A percentile compares a stretch with the other conserved stretches of the same genome.
Conservation (phyloP, 2,888 invertebrate species). For the Amphimallon solstitiale region DNA sequence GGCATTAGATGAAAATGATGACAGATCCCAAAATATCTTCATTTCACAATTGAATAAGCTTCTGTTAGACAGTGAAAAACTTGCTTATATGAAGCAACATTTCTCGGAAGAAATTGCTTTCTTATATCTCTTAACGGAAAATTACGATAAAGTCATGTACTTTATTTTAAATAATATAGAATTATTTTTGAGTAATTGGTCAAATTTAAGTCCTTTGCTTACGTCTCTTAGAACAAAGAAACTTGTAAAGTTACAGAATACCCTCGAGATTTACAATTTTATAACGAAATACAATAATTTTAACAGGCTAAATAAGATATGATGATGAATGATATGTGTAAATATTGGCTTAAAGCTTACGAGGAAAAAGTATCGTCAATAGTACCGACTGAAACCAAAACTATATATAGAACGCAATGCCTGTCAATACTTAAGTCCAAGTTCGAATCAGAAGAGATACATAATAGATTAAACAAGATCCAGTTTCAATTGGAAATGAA, state of each 20-base stretch:
- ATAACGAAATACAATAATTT: conserved; percentile 45
- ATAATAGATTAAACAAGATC: background rate
- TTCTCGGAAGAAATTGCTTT: conserved; percentile 71
- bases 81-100: conserved; percentile 63
- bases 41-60: conserved; percentile 52
- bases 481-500: conserved; percentile 59
- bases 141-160: conserved; percentile 64
- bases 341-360: conserved; percentile 61
- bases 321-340: conserved; percentile 51
- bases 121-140: conserved; percentile 65
- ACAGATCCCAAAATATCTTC: conserved; percentile 59
- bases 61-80: conserved; percentile 60
- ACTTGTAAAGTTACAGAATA: conserved; percentile 65
- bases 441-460: conserved; percentile 10
- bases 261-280: conserved; percentile 66
- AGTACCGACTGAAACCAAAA: conserved; percentile 63
- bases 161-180: conserved; percentile 63
- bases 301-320: conserved; percentile 36
- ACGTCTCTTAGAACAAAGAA: conserved; percentile 63
- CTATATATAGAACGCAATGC: conserved; percentile 63
- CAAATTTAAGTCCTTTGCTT: conserved; percentile 66
- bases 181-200: conserved; percentile 68
- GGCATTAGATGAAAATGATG: conserved; percentile 57
- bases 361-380: conserved; percentile 63
- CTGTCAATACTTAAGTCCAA: conserved; percentile 48